Conservation (phyloP, 2,888 invertebrate genomes). For the Drosophila mimetica region DNA sequence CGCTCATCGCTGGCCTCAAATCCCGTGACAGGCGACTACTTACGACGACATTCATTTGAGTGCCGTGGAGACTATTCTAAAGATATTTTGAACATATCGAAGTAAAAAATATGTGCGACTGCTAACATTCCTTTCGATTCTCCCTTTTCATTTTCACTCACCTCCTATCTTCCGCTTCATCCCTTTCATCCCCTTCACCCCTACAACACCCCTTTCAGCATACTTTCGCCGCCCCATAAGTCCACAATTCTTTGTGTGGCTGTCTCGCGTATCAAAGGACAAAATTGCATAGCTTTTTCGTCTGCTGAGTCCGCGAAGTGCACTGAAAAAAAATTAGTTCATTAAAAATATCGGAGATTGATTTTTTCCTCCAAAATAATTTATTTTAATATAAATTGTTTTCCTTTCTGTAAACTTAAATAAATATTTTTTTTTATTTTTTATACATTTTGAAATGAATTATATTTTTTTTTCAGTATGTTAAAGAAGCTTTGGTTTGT, state of each 20-base stretch:
- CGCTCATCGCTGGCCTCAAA: slow-evolving; percentile 18
- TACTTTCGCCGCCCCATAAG: background rate
- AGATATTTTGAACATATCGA: slow-evolving; percentile 65
- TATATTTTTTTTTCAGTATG: background rate
- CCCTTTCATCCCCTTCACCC: too few species aligned
- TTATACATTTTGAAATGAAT: too few species aligned
- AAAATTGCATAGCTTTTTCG: slow-evolving; percentile 55
- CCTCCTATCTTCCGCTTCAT: background rate
- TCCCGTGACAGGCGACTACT: slow-evolving; percentile 41
- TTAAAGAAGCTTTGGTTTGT: slow-evolving; percentile 45
- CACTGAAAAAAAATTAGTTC: too few species aligned
- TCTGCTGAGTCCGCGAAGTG: background rate
- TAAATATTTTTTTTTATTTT: too few species aligned
- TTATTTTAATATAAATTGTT: too few species aligned
- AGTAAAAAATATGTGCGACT: slow-evolving; percentile 49
- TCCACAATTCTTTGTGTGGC: slow-evolving; percentile 23
- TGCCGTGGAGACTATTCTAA: slow-evolving; percentile 57
- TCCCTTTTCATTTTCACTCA: background rate
- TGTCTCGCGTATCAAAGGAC: slow-evolving; percentile 55
- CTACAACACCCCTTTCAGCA: background rate
- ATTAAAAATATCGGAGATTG: too few species aligned
- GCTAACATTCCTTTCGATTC: slow-evolving; percentile 25
- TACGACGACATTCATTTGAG: slow-evolving; percentile 68
- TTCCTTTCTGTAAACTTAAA: too few species aligned
- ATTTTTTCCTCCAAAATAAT: too few species aligned